Conservation (phyloP, 1,140 invertebrate species). For the Plodia interpunctella region DNA sequence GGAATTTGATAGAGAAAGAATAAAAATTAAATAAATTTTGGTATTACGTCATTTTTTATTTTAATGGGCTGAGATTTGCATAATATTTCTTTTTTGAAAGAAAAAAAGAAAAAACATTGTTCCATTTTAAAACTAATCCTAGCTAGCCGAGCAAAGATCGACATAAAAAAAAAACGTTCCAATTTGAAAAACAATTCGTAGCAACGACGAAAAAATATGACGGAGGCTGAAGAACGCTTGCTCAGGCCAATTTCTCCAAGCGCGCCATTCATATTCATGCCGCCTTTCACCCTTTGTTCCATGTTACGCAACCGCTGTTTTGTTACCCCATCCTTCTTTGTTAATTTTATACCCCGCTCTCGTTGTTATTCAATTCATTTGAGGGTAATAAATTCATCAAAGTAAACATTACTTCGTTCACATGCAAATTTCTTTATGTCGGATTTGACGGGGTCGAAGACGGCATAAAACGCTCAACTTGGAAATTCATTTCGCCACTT, state of each 20-base stretch:
- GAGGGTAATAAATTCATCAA: slow-evolving; percentile 21
- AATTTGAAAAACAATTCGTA: neutral
- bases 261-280: slow-evolving; percentile 72
- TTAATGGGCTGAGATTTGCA: too few relatives aligned
- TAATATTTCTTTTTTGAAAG: too few relatives aligned
- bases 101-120: too few relatives aligned
- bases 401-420: slow-evolving; percentile 23
- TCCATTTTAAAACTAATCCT: too few relatives aligned
- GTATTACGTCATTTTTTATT: too few relatives aligned
- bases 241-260: slow-evolving; percentile 59
- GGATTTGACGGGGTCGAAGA: neutral
- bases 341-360: slow-evolving; percentile 41
- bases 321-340: slow-evolving; percentile 50
- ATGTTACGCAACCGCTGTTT: slow-evolving; percentile 55
- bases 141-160: too few relatives aligned
- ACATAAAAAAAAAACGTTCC: neutral
- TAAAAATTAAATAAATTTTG: too few relatives aligned
- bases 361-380: slow-evolving; percentile 38
- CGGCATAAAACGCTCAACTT: slow-evolving; percentile 8
- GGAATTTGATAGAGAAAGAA: too few relatives aligned
- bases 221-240: neutral
- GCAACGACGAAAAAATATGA: neutral
- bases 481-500: slow-evolving; percentile 6
- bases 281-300: slow-evolving; percentile 61
- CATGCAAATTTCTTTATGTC: slow-evolving; percentile 19